phyloP scores from a whole-genome alignment of 2,888 invertebrate genomes.

The Tridacna gigas region DNA sequence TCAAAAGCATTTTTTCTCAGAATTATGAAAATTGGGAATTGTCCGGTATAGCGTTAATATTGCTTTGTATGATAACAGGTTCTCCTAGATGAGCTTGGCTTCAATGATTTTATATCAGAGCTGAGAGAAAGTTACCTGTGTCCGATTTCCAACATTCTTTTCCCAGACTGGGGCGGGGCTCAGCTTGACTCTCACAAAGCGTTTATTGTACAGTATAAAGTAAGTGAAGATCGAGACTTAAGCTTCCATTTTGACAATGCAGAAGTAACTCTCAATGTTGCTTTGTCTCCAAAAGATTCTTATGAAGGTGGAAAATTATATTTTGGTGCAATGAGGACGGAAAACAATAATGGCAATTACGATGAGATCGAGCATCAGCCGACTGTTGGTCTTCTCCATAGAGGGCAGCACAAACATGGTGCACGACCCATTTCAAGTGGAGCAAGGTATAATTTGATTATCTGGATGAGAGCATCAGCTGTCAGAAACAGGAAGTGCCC shows the following conservation, averaged over 20 bases:
- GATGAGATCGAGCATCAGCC: constrained; percentile 74
- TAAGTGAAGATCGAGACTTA: constrained; percentile 83
- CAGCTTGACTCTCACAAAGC: constrained; percentile 85
- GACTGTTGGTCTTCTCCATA: constrained; percentile 83
- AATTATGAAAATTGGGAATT: no score
- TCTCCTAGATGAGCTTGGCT: constrained; percentile 84
- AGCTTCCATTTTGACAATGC: constrained; percentile 85
- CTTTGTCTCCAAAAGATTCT: constrained; percentile 78
- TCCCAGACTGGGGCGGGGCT: constrained; percentile 83
- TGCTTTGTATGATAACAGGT: constrained; percentile 73
- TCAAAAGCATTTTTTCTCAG: no score
- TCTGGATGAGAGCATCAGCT: constrained; percentile 85
- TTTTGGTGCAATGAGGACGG: constrained; percentile 83
- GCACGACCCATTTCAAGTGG: constrained; percentile 84
- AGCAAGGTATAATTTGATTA: constrained; percentile 84
- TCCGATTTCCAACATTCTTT: constrained; percentile 81
- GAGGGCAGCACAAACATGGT: constrained; percentile 85
- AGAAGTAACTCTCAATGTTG: constrained; percentile 85
- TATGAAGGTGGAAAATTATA: constrained; percentile 84
- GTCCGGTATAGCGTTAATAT: no score
- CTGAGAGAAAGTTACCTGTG: constrained; percentile 82
- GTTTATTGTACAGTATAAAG: constrained; percentile 84
- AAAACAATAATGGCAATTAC: constrained; percentile 47
- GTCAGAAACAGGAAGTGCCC: constrained; percentile 85
- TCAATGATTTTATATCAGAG: constrained; percentile 83